Percentiles rank a stretch among this genome's conserved stretches.
These are phyloP conservation scores for Drosophila yakuba DNA, from an alignment of 1,140 invertebrate genomes.

Conservation along the genomic window DNA sequence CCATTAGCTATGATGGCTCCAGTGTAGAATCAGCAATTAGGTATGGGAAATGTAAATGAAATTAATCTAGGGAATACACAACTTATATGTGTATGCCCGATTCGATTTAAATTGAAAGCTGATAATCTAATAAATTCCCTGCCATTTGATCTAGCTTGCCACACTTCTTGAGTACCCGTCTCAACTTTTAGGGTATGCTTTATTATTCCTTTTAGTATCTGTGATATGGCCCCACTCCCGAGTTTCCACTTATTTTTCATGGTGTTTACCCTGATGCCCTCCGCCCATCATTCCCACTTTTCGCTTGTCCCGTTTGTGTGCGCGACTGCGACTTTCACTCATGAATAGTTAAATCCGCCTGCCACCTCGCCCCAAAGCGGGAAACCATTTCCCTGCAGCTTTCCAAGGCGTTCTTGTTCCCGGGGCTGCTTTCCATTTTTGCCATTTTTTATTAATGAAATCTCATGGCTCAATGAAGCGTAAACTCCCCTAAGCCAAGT, in stretches of 20 bases:
- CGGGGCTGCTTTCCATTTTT: slow-evolving; percentile 70
- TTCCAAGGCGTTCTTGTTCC: slow-evolving; percentile 10
- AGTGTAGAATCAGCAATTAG: neutral
- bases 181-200: slow-evolving; percentile 14
- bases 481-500: slow-evolving; percentile 62
- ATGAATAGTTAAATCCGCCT: slow-evolving; percentile 80
- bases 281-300: slow-evolving; percentile 31
- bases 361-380: slow-evolving; percentile 12
- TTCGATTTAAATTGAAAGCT: neutral
- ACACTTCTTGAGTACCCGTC: neutral
- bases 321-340: slow-evolving; percentile 52
- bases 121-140: neutral
- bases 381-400: slow-evolving; percentile 28
- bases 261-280: slow-evolving; percentile 39
- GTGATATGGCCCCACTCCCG: slow-evolving; percentile 12
- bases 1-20: slow-evolving; percentile 1
- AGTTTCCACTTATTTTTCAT: slow-evolving; percentile 43
- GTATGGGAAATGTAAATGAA: neutral
- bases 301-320: slow-evolving; percentile 34
- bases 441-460: slow-evolving; percentile 82
- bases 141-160: neutral
- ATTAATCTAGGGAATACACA: no score
- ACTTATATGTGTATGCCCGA: no score
- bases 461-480: slow-evolving; percentile 81
- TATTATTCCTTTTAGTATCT: slow-evolving; percentile 41